Evolutionary conservation across 1,140 invertebrate genomes (phyloP), one percentile per base, ranked within the genome.

Genomic region (Phymorhynchus buccinoides): DNA sequence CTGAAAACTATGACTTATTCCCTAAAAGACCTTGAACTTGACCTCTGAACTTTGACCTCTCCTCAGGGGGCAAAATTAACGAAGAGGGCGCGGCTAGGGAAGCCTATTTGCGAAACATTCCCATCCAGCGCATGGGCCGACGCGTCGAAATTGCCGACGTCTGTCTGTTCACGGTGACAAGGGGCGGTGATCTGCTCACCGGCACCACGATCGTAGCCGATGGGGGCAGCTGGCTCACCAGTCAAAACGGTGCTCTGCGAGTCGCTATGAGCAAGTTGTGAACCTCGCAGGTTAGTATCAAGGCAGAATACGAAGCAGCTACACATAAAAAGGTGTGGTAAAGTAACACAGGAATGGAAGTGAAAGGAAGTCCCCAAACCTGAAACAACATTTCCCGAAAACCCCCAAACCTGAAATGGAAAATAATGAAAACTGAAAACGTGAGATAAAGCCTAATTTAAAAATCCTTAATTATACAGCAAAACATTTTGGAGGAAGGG

Each of bases 171-270:
- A 81, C 90, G 7, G 89, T 89, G 27, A 92, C 91, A 83, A 87
- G 90, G 66, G 91, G 88, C 3, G 91, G 88, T 14, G 88, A 89
- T 16, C 82, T 91, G 3, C 86, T 93, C 22, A 92, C 92, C 52
- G 92, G 92, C 12, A 89, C 90, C 14, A 90, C 89, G 14, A 71
- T 93, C 1, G 84, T 91, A 14, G 92, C 90, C 22, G 92, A 93
- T 86, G 92, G 92, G 3, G 92, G 90, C 18, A 18, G 82, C 48
- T 92, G 91, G 90, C 84, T 93, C 4, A 89, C 88, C 22, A 85
- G 84, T 81, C 75, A 52, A 56, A 90, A 90, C 78, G 86, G 84
- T 81, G 14, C 56, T 6, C 56, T 27, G 22, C 56, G n/a, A 27
- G 56, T 22, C 56, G 7, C 56, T 6, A 62, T 27, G 56, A 27